These are phyloP conservation scores for Plectropomus leopardus DNA, from an alignment of 2,113 vertebrate species.

Conservation along the genomic window DNA sequence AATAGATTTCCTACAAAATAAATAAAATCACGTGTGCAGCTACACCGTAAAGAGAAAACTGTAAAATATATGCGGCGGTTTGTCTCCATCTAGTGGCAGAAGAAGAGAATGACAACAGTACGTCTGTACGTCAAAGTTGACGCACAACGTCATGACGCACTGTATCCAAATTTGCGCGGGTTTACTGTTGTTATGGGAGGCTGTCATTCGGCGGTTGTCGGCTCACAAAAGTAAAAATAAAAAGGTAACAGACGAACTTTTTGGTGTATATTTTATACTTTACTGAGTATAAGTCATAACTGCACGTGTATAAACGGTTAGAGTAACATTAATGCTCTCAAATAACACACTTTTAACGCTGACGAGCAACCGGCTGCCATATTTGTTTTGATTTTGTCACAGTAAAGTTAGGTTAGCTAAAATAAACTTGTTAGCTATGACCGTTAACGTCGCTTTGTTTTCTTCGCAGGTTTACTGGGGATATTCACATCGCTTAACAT, in stretches of 20 bases:
- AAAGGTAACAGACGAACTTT: slow-evolving; percentile 18
- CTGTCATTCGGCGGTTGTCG: background rate
- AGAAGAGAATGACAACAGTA: background rate
- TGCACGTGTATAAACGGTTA: rapidly evolving
- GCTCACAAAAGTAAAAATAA: background rate
- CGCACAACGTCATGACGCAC: slow-evolving; percentile 64
- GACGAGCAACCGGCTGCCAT: slow-evolving; percentile 1
- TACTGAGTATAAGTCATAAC: rapidly evolving
- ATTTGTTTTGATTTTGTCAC: slow-evolving; percentile 54
- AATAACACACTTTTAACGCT: background rate
- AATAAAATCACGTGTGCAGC: background rate
- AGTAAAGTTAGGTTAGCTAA: background rate
- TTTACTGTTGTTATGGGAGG: slow-evolving; percentile 17
- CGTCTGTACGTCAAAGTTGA: background rate
- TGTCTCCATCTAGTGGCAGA: slow-evolving; percentile 64
- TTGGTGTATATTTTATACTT: rapidly evolving
- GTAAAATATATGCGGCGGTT: background rate
- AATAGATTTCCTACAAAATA: background rate
- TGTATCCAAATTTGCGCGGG: slow-evolving; percentile 78
- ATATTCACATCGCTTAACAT: background rate
- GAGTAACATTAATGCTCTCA: rapidly evolving
- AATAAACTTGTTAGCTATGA: too few relatives aligned
- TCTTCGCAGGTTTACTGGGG: slow-evolving; percentile 2
- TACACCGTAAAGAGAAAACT: background rate
- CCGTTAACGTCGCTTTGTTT: background rate